Conservation (phyloP, 2,888 invertebrate genomes). For the Perithous albicinctus region DNA sequence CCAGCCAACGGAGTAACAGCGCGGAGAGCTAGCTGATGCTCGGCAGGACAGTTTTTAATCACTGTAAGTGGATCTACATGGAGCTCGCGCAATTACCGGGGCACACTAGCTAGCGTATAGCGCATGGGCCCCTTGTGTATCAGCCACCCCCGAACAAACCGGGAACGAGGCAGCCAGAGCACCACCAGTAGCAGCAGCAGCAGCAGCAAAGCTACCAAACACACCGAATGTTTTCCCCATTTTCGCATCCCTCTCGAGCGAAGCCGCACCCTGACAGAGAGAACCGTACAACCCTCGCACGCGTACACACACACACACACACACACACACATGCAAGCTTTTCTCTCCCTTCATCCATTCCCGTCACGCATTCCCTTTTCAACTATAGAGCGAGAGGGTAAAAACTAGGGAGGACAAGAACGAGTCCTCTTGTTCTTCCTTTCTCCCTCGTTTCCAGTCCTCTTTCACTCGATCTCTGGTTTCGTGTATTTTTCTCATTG, state of each 20-base stretch:
- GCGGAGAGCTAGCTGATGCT: slow-evolving; percentile 75
- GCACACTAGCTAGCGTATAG: slow-evolving; percentile 73
- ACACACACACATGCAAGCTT: slow-evolving; percentile 30
- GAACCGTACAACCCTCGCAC: slow-evolving; percentile 28
- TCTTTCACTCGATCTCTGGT: slow-evolving; percentile 46
- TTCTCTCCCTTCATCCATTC: slow-evolving; percentile 52
- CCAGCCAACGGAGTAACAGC: slow-evolving; percentile 35
- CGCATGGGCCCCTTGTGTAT: slow-evolving; percentile 82
- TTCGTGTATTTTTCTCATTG: slow-evolving; percentile 66
- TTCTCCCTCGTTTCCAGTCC: slow-evolving; percentile 16
- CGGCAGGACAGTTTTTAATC: slow-evolving; percentile 85
- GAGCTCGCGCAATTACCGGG: slow-evolving; percentile 83
- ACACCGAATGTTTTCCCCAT: slow-evolving; percentile 65
- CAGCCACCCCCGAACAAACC: slow-evolving; percentile 67
- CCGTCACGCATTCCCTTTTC: slow-evolving; percentile 59
- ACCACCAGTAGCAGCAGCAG: slow-evolving; percentile 10
- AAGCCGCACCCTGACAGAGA: slow-evolving; percentile 59
- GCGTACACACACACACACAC: slow-evolving; percentile 34
- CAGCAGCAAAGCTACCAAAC: slow-evolving; percentile 39
- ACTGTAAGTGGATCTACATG: slow-evolving; percentile 85
- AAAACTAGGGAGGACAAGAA: slow-evolving; percentile 11
- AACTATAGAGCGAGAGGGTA: slow-evolving; percentile 16
- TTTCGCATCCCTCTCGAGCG: slow-evolving; percentile 59
- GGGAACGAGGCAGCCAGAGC: slow-evolving; percentile 38
- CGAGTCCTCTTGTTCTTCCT: slow-evolving; percentile 1